Base-by-base conservation (phyloP, 2,888 invertebrate species). In the Ennomos erosarius region DNA sequence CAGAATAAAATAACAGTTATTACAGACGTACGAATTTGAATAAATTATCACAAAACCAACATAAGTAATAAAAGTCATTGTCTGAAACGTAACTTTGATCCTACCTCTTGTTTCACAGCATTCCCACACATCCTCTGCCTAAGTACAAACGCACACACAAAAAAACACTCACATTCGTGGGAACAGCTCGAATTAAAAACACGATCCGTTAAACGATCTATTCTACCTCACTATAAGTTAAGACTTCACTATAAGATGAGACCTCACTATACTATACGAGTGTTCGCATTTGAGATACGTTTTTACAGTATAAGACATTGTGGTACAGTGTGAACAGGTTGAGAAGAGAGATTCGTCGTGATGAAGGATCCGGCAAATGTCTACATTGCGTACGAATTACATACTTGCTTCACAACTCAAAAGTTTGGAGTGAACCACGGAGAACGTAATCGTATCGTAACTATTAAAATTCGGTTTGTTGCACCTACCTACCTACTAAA, bases 171-270 rank as follows among this genome's bases (percentile, higher is more conserved):
- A 63, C 59, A 62, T 63, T 62, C 64, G 68, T 68, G 68, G 61
- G 68, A 68, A 68, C 61, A 51, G 45, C 59, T 48, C 13, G 11
- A 35, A 39, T 39, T 58, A 68, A 67, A 67, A 68, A 48, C 42
- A 6, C 59, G 60, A 55, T 53, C 68, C 68, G 68, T 68, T 68
- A 67, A 62, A 62, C 62, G 64, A 64, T 68, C 61, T 65, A 67
- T 68, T 68, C 62, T 62, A 46, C 38, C 16, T 44, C 53, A 26
- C 26, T 26, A 26, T 26, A 26, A 26, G 26, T 26, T 26, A 26
- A 26, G 4, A 26, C 26, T 26, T 26, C 26, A 26, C 26, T 26
- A 26, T 6, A 26, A 26, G 26, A 6, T 26, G 6, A 26, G 26
- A 26, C 26, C 26, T 26, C 26, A 26, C 26, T 26, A 26, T n/a